Base-by-base conservation (phyloP, 2,888 invertebrate genomes). In the Phanerotoma sp. region DNA sequence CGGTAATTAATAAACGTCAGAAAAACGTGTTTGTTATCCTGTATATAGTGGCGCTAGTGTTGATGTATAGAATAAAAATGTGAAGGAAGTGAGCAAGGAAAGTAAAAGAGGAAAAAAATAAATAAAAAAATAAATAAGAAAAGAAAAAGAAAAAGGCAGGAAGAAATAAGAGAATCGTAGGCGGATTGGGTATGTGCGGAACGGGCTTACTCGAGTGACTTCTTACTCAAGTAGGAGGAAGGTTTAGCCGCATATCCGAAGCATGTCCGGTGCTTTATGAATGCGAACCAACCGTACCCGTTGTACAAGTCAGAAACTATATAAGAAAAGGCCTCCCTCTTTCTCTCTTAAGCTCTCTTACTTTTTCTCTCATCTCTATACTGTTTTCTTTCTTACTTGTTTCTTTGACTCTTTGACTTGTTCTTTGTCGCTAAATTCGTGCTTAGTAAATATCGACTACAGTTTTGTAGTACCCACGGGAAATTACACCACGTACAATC, bases 231-330 rank as follows among this genome's bases (percentile, higher is more conserved):
- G 9, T 25, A 25, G 25, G 3, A 25, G 25, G 25, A 44, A 41
- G 47, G 38, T 37, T 21, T n/a, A 52, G 25, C 38, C 66, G 65
- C 68, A 69, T 72, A 66, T 67, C 65, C 66, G 65, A 18, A 38
- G 67, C 66, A 66, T 67, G 69, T 66, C 68, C 66, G 67, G 66
- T 66, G 62, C 63, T 72, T 73, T 66, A 72, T 71, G 71, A 73
- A 72, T 72, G 70, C 70, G 65, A 65, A 66, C 62, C 63, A 63
- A 62, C 62, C 59, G 61, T 61, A 62, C 62, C 56, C 60, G 58
- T 60, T 60, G 60, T 58, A 57, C 25, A 25, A 25, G 25, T 25
- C 5, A 25, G 9, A 25, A 25, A 9, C 25, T 25, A 25, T 25
- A 25, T 25, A 25, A 25, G 25, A 25, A 25, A 25, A 25, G 25